Base-by-base conservation (phyloP, 2,888 invertebrate species). In the Heteropelma amictum region DNA sequence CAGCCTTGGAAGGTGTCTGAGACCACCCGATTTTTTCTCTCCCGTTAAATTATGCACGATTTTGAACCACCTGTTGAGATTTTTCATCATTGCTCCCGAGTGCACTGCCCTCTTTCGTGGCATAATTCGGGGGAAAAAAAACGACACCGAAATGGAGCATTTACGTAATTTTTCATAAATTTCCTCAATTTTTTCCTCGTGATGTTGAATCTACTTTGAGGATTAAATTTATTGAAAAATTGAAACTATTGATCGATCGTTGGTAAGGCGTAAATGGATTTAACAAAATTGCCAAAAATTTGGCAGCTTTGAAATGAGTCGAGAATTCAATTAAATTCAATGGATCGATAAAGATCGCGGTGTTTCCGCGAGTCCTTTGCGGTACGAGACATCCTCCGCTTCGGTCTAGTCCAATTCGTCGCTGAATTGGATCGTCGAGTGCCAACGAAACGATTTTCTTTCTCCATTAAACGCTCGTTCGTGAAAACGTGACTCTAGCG, bases 401-500 rank as follows among this genome's bases (percentile, higher is more conserved):
- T 61, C 61, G 35, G 47, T 61, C 47, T 33, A 33, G 47, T 33
- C 45, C 35, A 47, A 33, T 47, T 61, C 12, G 47, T 64, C 40
- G n/a, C 2, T n/a, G 28, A 51, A 23, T 64, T 64, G 33, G 14
- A 40, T 51, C 35, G 19, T 38, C 51, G n/a, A 23, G 38, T 23
- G 5, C 54, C 3, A 56, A 33, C 21, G 12, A 23, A 47, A 47
- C 45, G 28, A 38, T 51, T 40, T 51, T 38, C 23, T 14, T 47
- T 12, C 21, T 33, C 35, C 17, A 38, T 23, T 5, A 38, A 47
- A 51, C 14, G 14, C 38, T 51, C 38, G 40, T 28, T 40, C n/a
- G 38, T 12, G 40, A 84, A 84, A 82, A 85, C 86, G 84, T 84
- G 86, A 86, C 84, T 85, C 83, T 85, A 83, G 84, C 84, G 82